These are phyloP conservation scores for Theretra japonica DNA, from an alignment of 2,888 invertebrate species.

Conservation along the genomic window DNA sequence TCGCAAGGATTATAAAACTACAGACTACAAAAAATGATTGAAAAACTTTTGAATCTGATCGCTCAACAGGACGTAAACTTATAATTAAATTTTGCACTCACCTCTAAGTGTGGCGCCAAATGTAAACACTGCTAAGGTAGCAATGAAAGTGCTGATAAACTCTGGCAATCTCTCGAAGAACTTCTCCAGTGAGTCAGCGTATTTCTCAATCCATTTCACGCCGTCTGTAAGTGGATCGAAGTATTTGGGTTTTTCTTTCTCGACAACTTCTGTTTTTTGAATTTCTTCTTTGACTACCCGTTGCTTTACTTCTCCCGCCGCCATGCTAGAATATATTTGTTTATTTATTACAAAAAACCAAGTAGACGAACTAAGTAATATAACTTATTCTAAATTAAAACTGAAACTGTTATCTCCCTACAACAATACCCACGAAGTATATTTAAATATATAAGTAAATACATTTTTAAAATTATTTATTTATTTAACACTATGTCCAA, in stretches of 20 bases:
- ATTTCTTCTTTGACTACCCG: constrained; percentile 40
- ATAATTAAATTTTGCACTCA: constrained; percentile 52
- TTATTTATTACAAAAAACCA: neutral
- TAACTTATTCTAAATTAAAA: no score
- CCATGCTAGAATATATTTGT: constrained; percentile 12
- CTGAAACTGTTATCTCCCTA: no score
- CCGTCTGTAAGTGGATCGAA: constrained; percentile 84
- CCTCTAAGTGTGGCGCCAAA: constrained; percentile 87
- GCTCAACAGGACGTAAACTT: no score
- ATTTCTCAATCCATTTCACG: constrained; percentile 86
- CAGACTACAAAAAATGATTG: no score
- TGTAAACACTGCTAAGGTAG: constrained; percentile 85
- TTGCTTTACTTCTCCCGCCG: constrained; percentile 47
- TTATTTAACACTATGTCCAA: no score
- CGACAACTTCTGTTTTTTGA: constrained; percentile 32
- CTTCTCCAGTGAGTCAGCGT: constrained; percentile 80
- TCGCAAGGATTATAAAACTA: no score
- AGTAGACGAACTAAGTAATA: no score
- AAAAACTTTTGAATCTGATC: no score
- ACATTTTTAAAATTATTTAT: no score
- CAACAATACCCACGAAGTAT: no score
- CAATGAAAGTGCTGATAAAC: constrained; percentile 81
- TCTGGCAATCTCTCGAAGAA: constrained; percentile 84
- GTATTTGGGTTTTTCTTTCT: constrained; percentile 51
- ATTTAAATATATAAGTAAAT: no score